A percentile compares a stretch with the other conserved stretches of the same genome.
Conservation (phyloP, 2,888 invertebrate species). For the Eupithecia insigniata region DNA sequence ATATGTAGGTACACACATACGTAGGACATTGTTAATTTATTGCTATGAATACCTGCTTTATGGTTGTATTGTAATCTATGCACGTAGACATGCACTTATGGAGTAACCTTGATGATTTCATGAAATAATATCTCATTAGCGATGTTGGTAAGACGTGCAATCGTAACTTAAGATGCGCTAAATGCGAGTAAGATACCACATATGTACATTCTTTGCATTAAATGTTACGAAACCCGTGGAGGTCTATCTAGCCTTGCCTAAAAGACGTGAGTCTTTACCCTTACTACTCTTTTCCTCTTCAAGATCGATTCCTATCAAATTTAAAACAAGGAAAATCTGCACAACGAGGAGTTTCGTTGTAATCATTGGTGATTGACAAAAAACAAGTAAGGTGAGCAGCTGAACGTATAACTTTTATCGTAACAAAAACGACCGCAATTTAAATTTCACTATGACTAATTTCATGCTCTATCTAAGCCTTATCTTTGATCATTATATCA, state of each 20-base stretch:
- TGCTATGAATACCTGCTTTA: neutral
- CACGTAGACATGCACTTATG: conserved; percentile 1
- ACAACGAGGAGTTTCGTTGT: too few species aligned
- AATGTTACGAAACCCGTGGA: neutral
- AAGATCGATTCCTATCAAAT: neutral
- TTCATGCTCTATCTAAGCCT: neutral
- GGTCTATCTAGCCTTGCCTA: neutral
- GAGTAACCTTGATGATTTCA: neutral
- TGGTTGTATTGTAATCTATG: conserved; percentile 2
- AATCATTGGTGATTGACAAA: neutral
- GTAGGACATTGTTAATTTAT: neutral
- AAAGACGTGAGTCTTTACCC: neutral
- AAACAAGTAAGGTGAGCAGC: neutral
- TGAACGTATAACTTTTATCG: neutral
- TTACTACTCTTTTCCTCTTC: neutral
- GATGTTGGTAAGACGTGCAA: neutral
- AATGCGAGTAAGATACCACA: neutral
- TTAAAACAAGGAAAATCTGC: neutral
- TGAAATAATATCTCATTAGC: neutral
- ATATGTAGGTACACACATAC: neutral
- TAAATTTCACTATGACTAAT: neutral
- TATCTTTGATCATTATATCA: too few species aligned
- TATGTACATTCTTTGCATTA: neutral
- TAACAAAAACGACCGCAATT: neutral
- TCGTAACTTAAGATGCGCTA: neutral